Base-by-base conservation (phyloP, 2,113 vertebrate genomes). In the Vicugna pacos region DNA sequence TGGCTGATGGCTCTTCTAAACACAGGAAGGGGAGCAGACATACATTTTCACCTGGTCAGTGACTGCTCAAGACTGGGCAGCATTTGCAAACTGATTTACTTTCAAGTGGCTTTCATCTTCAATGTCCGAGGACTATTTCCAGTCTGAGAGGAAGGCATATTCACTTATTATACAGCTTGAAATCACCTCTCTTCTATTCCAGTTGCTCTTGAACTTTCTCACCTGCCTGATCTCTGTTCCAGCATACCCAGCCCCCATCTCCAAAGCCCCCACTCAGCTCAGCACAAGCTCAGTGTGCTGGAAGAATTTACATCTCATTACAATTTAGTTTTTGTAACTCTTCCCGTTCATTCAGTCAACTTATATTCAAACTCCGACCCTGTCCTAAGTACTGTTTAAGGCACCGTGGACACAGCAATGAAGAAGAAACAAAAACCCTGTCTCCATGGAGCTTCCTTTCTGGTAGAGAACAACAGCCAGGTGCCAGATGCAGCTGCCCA, bases 31-130 rank as follows among this genome's bases (percentile, higher is more conserved):
- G 6, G 32, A 22, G 1, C 38, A 10, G 13, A 60, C 12, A 42
- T 8, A 30, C 10, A 70, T 24, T 30, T 50, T 62, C 42, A 50
- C 54, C 52, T 67, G 30, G 17, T 26, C n/a, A 35, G 16, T 6
- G 17, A 48, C 20, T 11, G n/a, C 14, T 48, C 17, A 35, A 0
- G 7, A 32, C 19, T 3, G n/a, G 94, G 6, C 32, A 52, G 32
- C 15, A 32, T 67, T 54, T 91, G 17, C 87, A 92, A 80, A 64
- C 38, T 77, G 16, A 26, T 58, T 79, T 93, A 80, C 24, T 80
- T 52, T 73, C 54, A 84, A 85, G 26, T 48, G 35, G 19, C 50
- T 95, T 94, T 95, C 67, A 84, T 12, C 72, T 93, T 81, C 28
- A n/a, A 86, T 76, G 56, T 85, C 20, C 80, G 91, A 12, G 56